These are phyloP conservation scores for Microctonus brassicae DNA, from an alignment of 2,888 invertebrate genomes.

Conservation along the genomic window DNA sequence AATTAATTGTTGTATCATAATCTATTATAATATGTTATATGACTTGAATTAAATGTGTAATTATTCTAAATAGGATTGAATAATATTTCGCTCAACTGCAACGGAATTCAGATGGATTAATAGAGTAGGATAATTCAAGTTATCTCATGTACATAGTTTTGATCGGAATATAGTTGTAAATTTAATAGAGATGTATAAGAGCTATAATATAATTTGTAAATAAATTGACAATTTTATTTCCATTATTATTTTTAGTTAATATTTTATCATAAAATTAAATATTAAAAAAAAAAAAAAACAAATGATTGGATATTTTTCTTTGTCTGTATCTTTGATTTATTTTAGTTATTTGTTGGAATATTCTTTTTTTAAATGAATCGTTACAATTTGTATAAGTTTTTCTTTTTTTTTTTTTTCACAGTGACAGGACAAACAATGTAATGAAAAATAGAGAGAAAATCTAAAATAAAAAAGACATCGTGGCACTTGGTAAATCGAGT, in stretches of 20 bases:
- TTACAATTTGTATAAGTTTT: background rate
- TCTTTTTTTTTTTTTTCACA: background rate
- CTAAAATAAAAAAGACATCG: background rate
- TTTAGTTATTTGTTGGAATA: background rate
- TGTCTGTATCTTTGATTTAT: background rate
- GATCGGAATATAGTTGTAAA: conserved; percentile 2
- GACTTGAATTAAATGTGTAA: background rate
- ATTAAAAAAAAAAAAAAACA: too few relatives aligned
- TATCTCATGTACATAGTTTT: background rate
- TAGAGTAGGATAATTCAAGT: background rate
- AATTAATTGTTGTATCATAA: conserved; percentile 10
- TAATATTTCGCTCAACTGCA: conserved; percentile 2
- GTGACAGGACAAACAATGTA: background rate
- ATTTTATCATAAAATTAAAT: too few relatives aligned
- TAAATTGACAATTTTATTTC: too few relatives aligned
- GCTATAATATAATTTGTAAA: background rate
- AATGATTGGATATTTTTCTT: background rate
- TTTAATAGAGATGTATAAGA: background rate
- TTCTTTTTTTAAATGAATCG: background rate
- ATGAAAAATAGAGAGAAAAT: background rate
- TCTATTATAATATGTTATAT: background rate
- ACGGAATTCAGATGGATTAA: conserved; percentile 7
- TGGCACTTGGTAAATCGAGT: background rate
- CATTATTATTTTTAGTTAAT: too few relatives aligned
- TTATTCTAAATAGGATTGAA: conserved; percentile 19